Percentiles rank a stretch among this genome's conserved stretches.
Conservation (phyloP, 2,797 vertebrate genomes). For the Lindbergichthys nudifrons region DNA sequence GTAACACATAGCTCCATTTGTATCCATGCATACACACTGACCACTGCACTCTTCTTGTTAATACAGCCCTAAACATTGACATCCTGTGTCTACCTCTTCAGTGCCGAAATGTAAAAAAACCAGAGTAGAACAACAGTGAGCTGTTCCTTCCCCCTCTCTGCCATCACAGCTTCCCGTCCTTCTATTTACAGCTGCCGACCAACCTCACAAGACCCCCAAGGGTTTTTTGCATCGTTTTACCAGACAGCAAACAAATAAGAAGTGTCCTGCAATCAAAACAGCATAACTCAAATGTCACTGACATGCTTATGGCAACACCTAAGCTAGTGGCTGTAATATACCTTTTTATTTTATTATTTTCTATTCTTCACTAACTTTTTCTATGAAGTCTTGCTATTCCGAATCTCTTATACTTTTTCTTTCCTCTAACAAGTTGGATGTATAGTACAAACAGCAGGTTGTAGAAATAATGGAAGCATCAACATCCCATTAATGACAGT, state of each 20-base stretch:
- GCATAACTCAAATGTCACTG: slow-evolving; percentile 35
- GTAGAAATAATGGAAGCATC: slow-evolving; percentile 42
- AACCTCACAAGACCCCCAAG: slow-evolving; percentile 41
- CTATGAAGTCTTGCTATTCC: background rate
- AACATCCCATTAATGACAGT: slow-evolving; percentile 11
- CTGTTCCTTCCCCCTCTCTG: slow-evolving; percentile 55
- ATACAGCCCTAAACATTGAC: slow-evolving; percentile 29
- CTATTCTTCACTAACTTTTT: background rate
- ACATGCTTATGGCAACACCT: slow-evolving; percentile 38
- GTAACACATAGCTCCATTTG: slow-evolving; percentile 5
- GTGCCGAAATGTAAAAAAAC: slow-evolving; percentile 60
- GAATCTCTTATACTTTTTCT: slow-evolving; percentile 12
- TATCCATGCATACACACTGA: slow-evolving; percentile 3
- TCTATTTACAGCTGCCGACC: slow-evolving; percentile 36
- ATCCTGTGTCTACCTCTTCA: slow-evolving; percentile 63
- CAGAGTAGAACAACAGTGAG: slow-evolving; percentile 50
- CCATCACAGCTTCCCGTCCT: slow-evolving; percentile 50
- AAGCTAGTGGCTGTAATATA: slow-evolving; percentile 18
- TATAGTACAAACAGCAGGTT: slow-evolving; percentile 27
- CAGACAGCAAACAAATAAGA: slow-evolving; percentile 44
- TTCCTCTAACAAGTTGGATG: background rate
- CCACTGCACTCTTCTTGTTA: slow-evolving; percentile 26
- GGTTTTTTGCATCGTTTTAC: slow-evolving; percentile 35
- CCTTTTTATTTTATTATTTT: background rate
- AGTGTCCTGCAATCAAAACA: slow-evolving; percentile 35